A percentile compares a stretch with the other conserved stretches of the same genome.
phyloP scores from a whole-genome alignment of 2,113 vertebrate species.

The Proteles cristata region DNA sequence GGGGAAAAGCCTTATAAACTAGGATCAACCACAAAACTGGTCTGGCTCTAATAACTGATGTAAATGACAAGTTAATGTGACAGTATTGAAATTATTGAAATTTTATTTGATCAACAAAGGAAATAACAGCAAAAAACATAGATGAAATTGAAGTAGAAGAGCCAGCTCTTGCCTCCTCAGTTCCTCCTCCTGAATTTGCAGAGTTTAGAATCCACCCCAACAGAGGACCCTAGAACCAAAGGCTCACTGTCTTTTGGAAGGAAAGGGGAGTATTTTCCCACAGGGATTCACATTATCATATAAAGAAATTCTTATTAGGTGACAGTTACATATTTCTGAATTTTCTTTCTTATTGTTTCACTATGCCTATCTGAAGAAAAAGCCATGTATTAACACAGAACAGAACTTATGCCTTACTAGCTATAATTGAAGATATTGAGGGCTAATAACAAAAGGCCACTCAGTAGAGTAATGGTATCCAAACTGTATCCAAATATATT shows the following conservation, averaged over 20 bases:
- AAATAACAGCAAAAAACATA: neutral
- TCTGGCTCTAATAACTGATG: conserved; percentile 24
- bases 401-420: neutral
- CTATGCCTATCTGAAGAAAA: neutral
- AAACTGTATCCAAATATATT: neutral
- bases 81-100: neutral
- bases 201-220: neutral
- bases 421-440: neutral
- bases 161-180: neutral
- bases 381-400: neutral
- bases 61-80: neutral
- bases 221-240: neutral
- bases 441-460: neutral
- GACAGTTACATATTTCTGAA: neutral
- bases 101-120: neutral
- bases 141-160: neutral
- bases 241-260: neutral
- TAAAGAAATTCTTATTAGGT: neutral
- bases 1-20: neutral
- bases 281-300: neutral
- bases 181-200: neutral
- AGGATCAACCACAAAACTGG: conserved; percentile 11
- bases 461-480: neutral
- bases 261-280: neutral
- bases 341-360: neutral